Conservation (phyloP, 1,140 invertebrate genomes). For the Cydia strobilella region DNA sequence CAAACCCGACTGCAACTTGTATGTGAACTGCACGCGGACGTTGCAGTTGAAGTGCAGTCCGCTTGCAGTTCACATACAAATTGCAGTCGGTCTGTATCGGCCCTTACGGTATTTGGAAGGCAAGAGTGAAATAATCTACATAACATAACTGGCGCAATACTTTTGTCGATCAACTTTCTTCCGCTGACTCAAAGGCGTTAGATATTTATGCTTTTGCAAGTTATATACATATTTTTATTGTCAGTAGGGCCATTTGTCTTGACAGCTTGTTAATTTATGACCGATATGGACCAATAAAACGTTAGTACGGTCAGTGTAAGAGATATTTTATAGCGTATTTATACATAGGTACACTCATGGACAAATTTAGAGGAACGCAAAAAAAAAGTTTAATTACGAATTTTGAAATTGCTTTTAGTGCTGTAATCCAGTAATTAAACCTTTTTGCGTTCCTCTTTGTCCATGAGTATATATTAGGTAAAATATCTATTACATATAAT, state of each 20-base stretch:
- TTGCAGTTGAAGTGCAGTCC: too few species aligned
- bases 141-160: slow-evolving; percentile 41
- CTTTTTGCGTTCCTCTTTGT: too few species aligned
- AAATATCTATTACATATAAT: too few species aligned
- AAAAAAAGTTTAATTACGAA: too few species aligned
- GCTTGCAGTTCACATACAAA: too few species aligned
- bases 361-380: too few species aligned
- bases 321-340: background rate
- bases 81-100: too few species aligned
- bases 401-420: too few species aligned
- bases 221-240: slow-evolving; percentile 18
- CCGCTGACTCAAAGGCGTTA: slow-evolving; percentile 45
- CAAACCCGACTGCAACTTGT: too few species aligned
- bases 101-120: slow-evolving; percentile 34
- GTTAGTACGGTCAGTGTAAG: background rate
- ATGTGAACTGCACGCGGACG: too few species aligned
- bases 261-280: slow-evolving; percentile 23
- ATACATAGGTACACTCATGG: too few species aligned
- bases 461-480: background rate
- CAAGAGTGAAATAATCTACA: slow-evolving; percentile 42
- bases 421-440: too few species aligned
- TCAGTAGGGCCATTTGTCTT: slow-evolving; percentile 3
- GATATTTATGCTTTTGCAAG: background rate
- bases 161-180: slow-evolving; percentile 47
- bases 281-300: background rate